These are phyloP conservation scores for Corydoras sp. DNA, from an alignment of 2,113 vertebrate genomes.

Conservation along the genomic window DNA sequence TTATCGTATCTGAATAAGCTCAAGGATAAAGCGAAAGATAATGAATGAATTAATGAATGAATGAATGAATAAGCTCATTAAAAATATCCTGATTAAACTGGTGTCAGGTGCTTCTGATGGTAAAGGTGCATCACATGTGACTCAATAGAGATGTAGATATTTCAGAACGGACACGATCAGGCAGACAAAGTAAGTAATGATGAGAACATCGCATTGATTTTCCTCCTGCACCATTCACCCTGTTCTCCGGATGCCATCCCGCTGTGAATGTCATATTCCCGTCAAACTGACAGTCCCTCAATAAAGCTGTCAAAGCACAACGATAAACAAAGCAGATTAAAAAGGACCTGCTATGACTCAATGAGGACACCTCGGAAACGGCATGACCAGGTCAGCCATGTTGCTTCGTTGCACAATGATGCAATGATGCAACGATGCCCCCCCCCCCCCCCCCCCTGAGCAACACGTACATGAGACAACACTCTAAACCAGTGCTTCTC, in stretches of 20 bases:
- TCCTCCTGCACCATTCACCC: constrained; percentile 63
- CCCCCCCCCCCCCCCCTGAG: neutral
- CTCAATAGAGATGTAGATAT: too few species aligned
- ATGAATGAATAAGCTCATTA: too few species aligned
- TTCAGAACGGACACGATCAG: constrained; percentile 4
- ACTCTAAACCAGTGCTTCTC: too few species aligned
- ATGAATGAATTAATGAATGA: too few species aligned
- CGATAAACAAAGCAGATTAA: constrained; percentile 54
- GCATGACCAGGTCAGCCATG: neutral
- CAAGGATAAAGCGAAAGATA: too few species aligned
- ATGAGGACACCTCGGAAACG: constrained; percentile 44
- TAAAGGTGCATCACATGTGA: too few species aligned
- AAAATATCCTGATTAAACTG: too few species aligned
- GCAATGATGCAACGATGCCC: constrained; percentile 9
- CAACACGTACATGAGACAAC: too few species aligned
- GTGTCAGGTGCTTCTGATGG: too few species aligned
- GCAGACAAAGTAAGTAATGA: constrained; percentile 50
- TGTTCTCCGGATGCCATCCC: constrained; percentile 59
- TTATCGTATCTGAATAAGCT: too few species aligned
- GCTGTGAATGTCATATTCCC: constrained; percentile 58
- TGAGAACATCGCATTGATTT: constrained; percentile 65
- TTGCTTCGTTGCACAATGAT: constrained; percentile 31
- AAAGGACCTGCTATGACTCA: constrained; percentile 46
- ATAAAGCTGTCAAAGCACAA: constrained; percentile 57
- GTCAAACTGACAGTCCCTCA: constrained; percentile 61